Evolutionary conservation across 2,113 vertebrate species (phyloP).

Genomic region (Myiozetetes cayanensis): DNA sequence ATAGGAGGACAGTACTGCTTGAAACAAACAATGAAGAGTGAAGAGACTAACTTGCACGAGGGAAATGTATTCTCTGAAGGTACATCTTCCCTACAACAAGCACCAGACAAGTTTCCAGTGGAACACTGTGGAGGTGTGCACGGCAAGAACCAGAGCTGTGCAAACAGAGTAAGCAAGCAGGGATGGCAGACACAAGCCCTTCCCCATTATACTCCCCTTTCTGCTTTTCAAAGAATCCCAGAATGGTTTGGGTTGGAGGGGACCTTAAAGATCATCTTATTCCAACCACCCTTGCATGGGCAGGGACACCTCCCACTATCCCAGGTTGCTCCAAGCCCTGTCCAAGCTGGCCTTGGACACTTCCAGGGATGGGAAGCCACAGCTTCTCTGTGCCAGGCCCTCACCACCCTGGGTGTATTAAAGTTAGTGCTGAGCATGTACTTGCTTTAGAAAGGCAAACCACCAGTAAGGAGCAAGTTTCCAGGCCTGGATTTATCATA

Average conservation of each 20-base stretch:
- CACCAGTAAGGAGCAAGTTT: neutral
- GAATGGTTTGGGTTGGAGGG: neutral
- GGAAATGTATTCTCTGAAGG: conserved; percentile 21
- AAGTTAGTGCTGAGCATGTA: neutral
- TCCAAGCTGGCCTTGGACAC: neutral
- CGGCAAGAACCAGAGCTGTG: accelerated
- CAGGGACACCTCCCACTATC: neutral
- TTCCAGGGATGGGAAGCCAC: neutral
- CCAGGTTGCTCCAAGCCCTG: accelerated
- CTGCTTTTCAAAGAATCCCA: neutral
- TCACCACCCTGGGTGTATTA: neutral
- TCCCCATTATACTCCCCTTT: neutral
- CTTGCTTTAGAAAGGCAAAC: neutral
- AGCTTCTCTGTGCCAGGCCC: neutral
- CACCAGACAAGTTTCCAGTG: neutral
- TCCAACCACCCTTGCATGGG: neutral
- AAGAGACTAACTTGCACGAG: conserved; percentile 61
- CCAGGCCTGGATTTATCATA: neutral
- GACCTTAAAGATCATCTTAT: neutral
- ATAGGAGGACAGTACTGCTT: conserved; percentile 95
- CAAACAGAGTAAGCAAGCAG: neutral
- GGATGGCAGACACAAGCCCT: accelerated
- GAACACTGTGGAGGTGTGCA: neutral
- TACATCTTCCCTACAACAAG: conserved; percentile 5
- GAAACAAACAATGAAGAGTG: conserved; percentile 82